These are phyloP conservation scores for Myotis yumanensis DNA, from an alignment of 2,113 vertebrate species.

Conservation along the genomic window DNA sequence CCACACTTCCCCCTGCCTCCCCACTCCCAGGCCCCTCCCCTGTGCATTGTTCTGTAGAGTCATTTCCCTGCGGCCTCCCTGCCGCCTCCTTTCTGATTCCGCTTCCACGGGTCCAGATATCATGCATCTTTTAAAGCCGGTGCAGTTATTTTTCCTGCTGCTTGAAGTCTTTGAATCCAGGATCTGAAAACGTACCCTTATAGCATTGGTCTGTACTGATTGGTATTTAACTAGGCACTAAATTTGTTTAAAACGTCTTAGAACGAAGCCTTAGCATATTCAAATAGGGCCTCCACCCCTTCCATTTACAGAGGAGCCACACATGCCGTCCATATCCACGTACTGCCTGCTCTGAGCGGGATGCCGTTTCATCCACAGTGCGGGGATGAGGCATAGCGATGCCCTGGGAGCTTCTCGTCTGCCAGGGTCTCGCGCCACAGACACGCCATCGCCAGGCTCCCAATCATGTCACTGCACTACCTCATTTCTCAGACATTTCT, in stretches of 20 bases:
- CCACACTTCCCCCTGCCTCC: background rate
- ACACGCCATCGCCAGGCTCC: too few species aligned
- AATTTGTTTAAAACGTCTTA: background rate
- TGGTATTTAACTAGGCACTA: background rate
- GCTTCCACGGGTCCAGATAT: background rate
- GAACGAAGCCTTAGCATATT: background rate
- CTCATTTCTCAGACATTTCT: background rate
- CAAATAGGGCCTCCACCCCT: background rate
- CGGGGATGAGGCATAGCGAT: background rate
- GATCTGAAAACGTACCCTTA: background rate
- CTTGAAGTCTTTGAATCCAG: background rate
- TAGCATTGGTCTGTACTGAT: background rate
- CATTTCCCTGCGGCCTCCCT: background rate
- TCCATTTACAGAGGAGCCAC: background rate
- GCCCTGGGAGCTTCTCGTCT: background rate
- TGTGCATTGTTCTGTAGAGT: background rate
- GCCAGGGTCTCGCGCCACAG: background rate
- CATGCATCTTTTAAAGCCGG: background rate
- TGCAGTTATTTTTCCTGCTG: background rate
- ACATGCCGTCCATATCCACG: accelerated
- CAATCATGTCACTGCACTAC: background rate
- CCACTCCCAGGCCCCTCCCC: too few species aligned
- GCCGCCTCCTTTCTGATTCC: background rate
- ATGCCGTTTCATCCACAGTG: background rate
- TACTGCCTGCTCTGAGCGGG: background rate